Evolutionary conservation across 2,113 vertebrate genomes (phyloP).

Genomic region (Caranx ignobilis): DNA sequence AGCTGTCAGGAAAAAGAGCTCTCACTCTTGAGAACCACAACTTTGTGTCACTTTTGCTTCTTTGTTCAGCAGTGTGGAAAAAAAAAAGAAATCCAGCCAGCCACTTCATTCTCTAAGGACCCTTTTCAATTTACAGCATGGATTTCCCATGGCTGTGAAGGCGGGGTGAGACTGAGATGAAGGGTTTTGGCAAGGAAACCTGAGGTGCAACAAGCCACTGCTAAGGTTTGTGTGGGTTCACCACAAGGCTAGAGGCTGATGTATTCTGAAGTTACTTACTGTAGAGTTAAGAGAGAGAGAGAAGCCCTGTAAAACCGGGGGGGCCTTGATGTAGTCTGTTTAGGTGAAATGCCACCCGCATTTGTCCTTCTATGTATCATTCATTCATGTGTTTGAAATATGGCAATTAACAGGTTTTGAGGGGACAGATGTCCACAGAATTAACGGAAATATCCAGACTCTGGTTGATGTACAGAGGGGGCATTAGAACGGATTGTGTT

Average conservation of each 20-base stretch:
- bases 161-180: constrained; percentile 40
- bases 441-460: not conserved
- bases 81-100: constrained; percentile 40
- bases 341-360: not conserved
- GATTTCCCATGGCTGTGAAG: constrained; percentile 63
- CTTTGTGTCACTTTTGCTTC: constrained; percentile 19
- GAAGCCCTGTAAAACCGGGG: not conserved
- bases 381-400: not conserved
- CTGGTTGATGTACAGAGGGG: not conserved
- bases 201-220: constrained; percentile 25
- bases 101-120: constrained; percentile 52
- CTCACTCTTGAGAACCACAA: constrained; percentile 2
- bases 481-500: not conserved
- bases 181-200: constrained; percentile 27
- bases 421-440: not conserved
- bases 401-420: not conserved
- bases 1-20: constrained; percentile 8
- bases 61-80: constrained; percentile 40
- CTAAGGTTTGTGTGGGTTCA: constrained; percentile 27
- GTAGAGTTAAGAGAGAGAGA: constrained; percentile 17
- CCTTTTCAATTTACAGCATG: constrained; percentile 66
- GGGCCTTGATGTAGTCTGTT: not conserved
- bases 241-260: not conserved
- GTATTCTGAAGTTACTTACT: constrained; percentile 28
- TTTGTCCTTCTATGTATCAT: not conserved